Evolutionary conservation across 2,888 invertebrate species (phyloP).

Genomic region (Portevinia maculata): DNA sequence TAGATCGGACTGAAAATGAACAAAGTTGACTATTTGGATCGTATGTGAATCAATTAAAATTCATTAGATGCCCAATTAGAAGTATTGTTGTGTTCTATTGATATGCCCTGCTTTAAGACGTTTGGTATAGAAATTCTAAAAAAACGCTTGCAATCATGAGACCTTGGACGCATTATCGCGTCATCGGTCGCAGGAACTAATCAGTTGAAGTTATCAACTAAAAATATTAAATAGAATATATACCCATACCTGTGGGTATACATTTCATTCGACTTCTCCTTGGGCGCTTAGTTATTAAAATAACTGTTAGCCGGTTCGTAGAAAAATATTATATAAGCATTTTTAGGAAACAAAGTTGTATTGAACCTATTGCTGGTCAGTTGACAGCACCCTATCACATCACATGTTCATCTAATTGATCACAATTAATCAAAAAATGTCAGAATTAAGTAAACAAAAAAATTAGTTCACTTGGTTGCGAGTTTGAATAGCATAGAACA

Average conservation of each 20-base stretch:
- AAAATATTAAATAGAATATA: conserved; percentile 19
- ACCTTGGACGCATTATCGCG: background rate
- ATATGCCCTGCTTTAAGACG: conserved; percentile 7
- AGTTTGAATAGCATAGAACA: conserved; percentile 17
- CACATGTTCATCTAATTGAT: conserved; percentile 46
- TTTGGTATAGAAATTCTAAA: background rate
- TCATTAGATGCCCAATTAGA: conserved; percentile 56
- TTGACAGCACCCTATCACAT: conserved; percentile 28
- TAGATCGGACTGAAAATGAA: too few relatives aligned
- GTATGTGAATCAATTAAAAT: conserved; percentile 55
- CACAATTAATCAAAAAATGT: conserved; percentile 48
- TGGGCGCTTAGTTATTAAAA: background rate
- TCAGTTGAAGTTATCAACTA: conserved; percentile 35
- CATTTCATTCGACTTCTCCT: conserved; percentile 29
- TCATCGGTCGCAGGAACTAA: conserved; percentile 7
- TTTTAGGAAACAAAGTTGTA: conserved; percentile 1
- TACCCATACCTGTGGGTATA: background rate
- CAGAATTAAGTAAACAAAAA: conserved; percentile 13
- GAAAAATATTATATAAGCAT: conserved; percentile 29
- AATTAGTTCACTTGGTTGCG: conserved; percentile 26
- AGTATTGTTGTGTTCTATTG: conserved; percentile 34
- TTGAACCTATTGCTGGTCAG: background rate
- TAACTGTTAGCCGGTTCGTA: conserved; percentile 9
- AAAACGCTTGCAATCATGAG: conserved; percentile 20
- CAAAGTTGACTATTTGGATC: background rate